These are phyloP conservation scores for Medauroidea extradentata DNA, from an alignment of 1,140 invertebrate genomes.

Conservation along the genomic window DNA sequence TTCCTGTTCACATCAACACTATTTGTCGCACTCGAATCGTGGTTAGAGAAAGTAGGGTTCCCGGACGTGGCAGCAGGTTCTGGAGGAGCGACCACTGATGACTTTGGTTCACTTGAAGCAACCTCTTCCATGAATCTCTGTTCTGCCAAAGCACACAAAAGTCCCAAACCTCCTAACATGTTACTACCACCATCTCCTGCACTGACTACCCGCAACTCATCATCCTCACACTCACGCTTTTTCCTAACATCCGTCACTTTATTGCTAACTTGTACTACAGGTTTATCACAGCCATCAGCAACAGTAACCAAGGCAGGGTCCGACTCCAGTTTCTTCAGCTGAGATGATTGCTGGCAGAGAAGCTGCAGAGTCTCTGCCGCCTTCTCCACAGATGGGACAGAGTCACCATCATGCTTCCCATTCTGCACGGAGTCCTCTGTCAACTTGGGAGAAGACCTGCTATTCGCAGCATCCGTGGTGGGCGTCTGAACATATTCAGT, in stretches of 20 bases:
- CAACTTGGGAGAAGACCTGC: neutral
- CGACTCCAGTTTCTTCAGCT: neutral
- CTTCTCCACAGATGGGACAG: slow-evolving; percentile 4
- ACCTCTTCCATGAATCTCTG: slow-evolving; percentile 74
- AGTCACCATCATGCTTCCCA: neutral
- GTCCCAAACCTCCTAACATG: slow-evolving; percentile 62
- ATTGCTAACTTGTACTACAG: neutral
- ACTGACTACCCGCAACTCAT: neutral
- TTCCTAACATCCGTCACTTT: neutral
- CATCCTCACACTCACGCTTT: neutral
- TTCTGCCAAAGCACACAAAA: slow-evolving; percentile 80
- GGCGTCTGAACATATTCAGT: no score
- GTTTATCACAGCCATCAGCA: neutral
- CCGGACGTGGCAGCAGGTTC: neutral
- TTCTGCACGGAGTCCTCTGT: neutral
- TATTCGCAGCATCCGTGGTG: no score
- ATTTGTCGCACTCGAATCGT: neutral
- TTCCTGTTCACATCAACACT: slow-evolving; percentile 28
- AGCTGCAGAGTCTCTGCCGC: slow-evolving; percentile 12
- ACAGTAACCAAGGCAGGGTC: neutral
- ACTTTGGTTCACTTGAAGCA: slow-evolving; percentile 8
- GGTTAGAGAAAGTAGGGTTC: neutral
- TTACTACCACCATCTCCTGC: neutral
- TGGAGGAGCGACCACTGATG: neutral
- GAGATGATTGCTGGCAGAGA: slow-evolving; percentile 1